Base-by-base conservation (phyloP, 2,113 vertebrate species). In the Calcarius ornatus region DNA sequence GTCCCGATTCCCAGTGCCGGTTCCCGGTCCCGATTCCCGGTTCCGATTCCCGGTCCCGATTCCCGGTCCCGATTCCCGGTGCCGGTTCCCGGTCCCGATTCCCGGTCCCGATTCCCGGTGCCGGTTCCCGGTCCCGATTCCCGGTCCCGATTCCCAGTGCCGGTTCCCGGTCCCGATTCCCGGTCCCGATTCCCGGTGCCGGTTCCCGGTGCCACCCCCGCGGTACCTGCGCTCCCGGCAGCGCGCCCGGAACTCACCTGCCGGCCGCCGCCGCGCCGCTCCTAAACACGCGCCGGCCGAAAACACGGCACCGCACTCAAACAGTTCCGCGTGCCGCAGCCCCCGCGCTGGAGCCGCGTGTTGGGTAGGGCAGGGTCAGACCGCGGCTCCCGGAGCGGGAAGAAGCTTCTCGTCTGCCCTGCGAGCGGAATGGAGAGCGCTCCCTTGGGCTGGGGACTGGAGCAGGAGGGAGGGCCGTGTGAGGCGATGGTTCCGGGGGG, bases 291-390 rank as follows among this genome's bases (percentile, higher is more conserved):
- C 21, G 4, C 64, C 95, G 86, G 53, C 15, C 5, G 37, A 80
- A 93, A 97, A 87, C 81, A 40, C 23, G 4, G 5, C 1, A 1
- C 3, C 1, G 0, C 2, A 0, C 11, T 24, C 7, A 35, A 35
- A 9, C 1, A 3, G 70, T 45, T 57, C 79, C 68, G 18, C 2
- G 1, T 5, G 3, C 0, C 6, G 2, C 5, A 10, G 3, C 3
- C 4, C 5, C 25, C 2, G 2, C 1, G 0, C 10, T 12, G 1
- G 16, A 1, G 1, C 5, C 0, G 19, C 2, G 5, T 1, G 9
- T 1, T 8, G 21, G 5, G 14, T 24, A 51, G 7, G 3, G 24
- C 22, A 12, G 15, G 2, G 10, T 20, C 7, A n/a, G 14, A 1
- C 1, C 3, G 5, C 1, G 4, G 23, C 24, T 33, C 2, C 1